Evolutionary conservation across 2,888 invertebrate genomes (phyloP).

Genomic region (Embidobia sp.): DNA sequence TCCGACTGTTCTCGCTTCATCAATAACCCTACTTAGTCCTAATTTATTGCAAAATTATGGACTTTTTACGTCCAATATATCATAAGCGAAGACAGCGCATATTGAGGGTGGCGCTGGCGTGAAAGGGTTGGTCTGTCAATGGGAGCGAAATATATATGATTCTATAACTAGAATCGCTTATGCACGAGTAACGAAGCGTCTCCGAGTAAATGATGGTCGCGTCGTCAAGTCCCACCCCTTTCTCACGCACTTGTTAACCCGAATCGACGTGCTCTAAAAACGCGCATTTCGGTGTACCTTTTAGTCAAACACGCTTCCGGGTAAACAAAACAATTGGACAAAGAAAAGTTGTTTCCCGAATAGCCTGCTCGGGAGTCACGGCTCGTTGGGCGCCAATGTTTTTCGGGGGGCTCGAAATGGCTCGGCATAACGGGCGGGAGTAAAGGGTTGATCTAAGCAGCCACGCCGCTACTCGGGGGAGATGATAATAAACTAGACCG

Average conservation of each 20-base stretch:
- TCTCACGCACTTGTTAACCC: conserved; percentile 16
- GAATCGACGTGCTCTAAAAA: too few species aligned
- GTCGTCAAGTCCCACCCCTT: background rate
- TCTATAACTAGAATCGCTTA: conserved; percentile 40
- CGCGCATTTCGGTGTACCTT: too few species aligned
- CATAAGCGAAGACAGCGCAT: conserved; percentile 24
- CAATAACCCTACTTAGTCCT: conserved; percentile 24
- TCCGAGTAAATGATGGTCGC: conserved; percentile 22
- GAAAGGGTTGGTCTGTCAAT: conserved; percentile 48
- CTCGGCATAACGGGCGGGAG: conserved; percentile 74
- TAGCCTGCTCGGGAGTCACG: conserved; percentile 66
- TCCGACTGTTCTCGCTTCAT: conserved; percentile 2
- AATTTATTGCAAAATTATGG: conserved; percentile 34
- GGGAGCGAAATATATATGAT: conserved; percentile 40
- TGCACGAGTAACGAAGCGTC: conserved; percentile 48
- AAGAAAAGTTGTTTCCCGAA: conserved; percentile 51
- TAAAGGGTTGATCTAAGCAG: conserved; percentile 78
- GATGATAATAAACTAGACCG: conserved; percentile 79
- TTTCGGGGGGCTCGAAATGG: conserved; percentile 71
- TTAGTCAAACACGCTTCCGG: too few species aligned
- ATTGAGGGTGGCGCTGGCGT: conserved; percentile 29
- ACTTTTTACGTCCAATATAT: conserved; percentile 43
- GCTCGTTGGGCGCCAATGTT: conserved; percentile 80
- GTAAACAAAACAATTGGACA: conserved; percentile 32
- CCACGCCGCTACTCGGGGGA: conserved; percentile 69